Base-by-base conservation (phyloP, 1,140 invertebrate species). In the Dryas iulia region DNA sequence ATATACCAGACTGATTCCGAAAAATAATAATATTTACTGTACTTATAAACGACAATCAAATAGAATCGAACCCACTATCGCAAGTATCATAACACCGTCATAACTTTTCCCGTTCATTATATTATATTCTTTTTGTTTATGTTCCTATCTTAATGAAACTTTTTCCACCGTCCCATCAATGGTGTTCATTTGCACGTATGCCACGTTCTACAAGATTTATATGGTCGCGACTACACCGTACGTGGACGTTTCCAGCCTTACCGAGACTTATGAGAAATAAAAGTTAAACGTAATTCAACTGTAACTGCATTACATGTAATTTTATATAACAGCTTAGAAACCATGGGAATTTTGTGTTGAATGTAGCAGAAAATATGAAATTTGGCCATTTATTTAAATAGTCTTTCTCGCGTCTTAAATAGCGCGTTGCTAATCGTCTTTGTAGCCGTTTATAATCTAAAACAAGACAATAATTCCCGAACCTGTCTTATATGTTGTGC, bases 131-230 rank as follows among this genome's bases (percentile, higher is more conserved):
- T 28, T 28, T 28, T 28, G 26, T 47, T 21, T 47, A 8, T 47
- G 1, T 47, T 1, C 2, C 1, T 47, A 47, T 21, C 3, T 30
- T 62, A 62, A 62, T 53, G 59, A 61, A 52, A 26, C 35, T n/a
- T 25, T 24, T 5, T 23, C 4, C 30, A 30, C 24, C 5, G 10
- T 26, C 39, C 59, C 59, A 60, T 47, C 26, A 39, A 47, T 60
- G 59, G 39, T 33, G 30, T 33, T 35, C 59, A 62, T 62, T 26
- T 33, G 39, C 24, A 25, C 47, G 59, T 62, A 64, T 23, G 52
- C 56, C 47, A 64, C 61, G 61, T 64, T 31, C 47, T 21, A 33
- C 14, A 28, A 56, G 52, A 64, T 64, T 64, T 64, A 64, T 64
- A 56, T 56, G 61, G 61, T 18, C 61, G 31, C 26, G 30, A 24